Evolutionary conservation across 2,888 invertebrate species (phyloP).

Genomic region (Leptopilina drosophilae): DNA sequence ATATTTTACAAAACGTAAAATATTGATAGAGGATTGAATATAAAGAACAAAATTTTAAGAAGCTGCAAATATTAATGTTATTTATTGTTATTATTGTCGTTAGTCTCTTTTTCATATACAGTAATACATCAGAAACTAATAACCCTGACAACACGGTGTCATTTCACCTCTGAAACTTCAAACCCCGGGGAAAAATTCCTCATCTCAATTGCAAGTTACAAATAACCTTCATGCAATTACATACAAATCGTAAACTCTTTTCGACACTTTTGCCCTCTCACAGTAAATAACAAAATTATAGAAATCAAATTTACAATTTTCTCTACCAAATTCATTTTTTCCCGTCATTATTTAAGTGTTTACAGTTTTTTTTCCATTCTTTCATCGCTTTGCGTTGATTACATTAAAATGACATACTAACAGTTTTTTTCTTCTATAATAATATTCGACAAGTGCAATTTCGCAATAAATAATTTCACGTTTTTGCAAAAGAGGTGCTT

Average conservation of each 20-base stretch:
- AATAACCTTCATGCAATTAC: slow-evolving; percentile 5
- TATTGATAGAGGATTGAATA: not conserved
- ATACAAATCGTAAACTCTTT: slow-evolving; percentile 25
- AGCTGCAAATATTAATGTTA: slow-evolving; percentile 58
- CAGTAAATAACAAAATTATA: not conserved
- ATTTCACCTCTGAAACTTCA: slow-evolving; percentile 27
- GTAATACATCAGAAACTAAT: slow-evolving; percentile 25
- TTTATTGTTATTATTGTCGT: slow-evolving; percentile 65
- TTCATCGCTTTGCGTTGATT: slow-evolving; percentile 15
- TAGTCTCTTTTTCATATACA: slow-evolving; percentile 57
- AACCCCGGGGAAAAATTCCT: not conserved
- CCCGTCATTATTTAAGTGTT: not conserved
- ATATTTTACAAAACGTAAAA: not conserved
- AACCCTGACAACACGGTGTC: slow-evolving; percentile 20
- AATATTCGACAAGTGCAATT: slow-evolving; percentile 25
- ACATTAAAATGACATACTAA: slow-evolving; percentile 26
- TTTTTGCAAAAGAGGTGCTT: slow-evolving; percentile 12
- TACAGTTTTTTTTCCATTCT: not conserved
- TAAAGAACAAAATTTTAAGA: slow-evolving; percentile 39
- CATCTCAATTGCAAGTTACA: slow-evolving; percentile 17
- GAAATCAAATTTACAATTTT: not conserved
- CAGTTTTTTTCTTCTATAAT: not conserved
- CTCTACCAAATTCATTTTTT: not conserved
- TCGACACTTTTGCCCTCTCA: not conserved
- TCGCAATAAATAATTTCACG: slow-evolving; percentile 35